Evolutionary conservation across 2,113 vertebrate species (phyloP).

Genomic region (Setophaga petechia): DNA sequence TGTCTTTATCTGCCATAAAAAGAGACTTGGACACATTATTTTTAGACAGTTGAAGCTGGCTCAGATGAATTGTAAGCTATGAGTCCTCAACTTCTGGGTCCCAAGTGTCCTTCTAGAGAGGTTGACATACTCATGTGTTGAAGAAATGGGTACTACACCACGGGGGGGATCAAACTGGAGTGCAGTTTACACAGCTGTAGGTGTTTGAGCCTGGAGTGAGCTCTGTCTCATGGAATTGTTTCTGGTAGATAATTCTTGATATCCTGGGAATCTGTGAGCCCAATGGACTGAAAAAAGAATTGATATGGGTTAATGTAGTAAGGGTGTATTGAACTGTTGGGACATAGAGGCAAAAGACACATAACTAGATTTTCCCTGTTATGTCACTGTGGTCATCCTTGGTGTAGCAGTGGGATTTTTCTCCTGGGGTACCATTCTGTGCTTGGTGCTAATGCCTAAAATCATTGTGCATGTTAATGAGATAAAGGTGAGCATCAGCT

Average conservation of each 20-base stretch:
- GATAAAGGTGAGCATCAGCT: not conserved
- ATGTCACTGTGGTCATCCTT: accelerated
- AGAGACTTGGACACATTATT: not conserved
- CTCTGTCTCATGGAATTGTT: not conserved
- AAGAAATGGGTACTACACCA: not conserved
- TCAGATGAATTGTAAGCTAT: not conserved
- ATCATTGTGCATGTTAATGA: not conserved
- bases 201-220: not conserved
- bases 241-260: not conserved
- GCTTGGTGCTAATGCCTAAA: not conserved
- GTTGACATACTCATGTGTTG: not conserved
- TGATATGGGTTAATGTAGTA: not conserved
- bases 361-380: not conserved
- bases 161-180: not conserved
- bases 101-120: not conserved
- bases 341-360: not conserved
- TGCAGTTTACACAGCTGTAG: not conserved
- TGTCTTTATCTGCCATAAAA: not conserved
- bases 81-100: not conserved
- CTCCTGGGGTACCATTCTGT: not conserved
- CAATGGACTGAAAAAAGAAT: not conserved
- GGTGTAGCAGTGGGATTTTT: not conserved
- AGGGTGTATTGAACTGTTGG: not conserved
- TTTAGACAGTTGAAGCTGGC: not conserved
- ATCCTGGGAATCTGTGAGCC: not conserved